These are phyloP conservation scores for Lagocephalus sceleratus DNA, from an alignment of 2,797 vertebrate species.

Conservation along the genomic window DNA sequence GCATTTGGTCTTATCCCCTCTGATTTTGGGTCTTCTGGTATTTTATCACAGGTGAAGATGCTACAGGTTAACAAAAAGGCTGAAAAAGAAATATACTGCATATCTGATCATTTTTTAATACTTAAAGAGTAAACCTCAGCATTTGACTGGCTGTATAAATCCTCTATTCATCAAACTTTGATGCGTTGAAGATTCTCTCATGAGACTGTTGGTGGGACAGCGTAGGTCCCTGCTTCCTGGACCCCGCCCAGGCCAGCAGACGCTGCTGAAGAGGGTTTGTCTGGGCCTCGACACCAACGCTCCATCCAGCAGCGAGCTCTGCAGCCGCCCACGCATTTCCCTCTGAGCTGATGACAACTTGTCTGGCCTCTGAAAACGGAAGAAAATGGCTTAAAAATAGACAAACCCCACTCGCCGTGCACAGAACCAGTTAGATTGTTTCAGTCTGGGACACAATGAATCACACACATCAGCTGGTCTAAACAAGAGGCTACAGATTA, in stretches of 20 bases:
- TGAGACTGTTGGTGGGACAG: neutral
- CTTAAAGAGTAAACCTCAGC: too few species aligned
- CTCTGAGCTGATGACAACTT: constrained; percentile 50
- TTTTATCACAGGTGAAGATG: too few species aligned
- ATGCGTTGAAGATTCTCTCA: constrained; percentile 3
- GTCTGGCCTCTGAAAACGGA: constrained; percentile 48
- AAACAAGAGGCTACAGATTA: too few species aligned
- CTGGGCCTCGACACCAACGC: constrained; percentile 36
- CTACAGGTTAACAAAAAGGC: too few species aligned
- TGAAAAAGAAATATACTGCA: too few species aligned
- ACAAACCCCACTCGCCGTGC: constrained; percentile 19
- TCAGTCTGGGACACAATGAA: neutral
- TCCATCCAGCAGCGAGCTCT: constrained; percentile 33
- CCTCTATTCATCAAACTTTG: too few species aligned
- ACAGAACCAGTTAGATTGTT: constrained; percentile 3
- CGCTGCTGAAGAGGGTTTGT: constrained; percentile 21
- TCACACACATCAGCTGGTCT: neutral
- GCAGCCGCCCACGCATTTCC: constrained; percentile 59
- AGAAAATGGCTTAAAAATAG: constrained; percentile 44
- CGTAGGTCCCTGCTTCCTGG: constrained; percentile 19
- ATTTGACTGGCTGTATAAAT: too few species aligned
- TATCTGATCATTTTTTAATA: too few species aligned
- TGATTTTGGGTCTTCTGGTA: too few species aligned
- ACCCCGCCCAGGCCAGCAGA: constrained; percentile 54
- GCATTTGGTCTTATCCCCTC: neutral